These are phyloP conservation scores for Cepphus grylle DNA, from an alignment of 2,113 vertebrate species.

Conservation along the genomic window DNA sequence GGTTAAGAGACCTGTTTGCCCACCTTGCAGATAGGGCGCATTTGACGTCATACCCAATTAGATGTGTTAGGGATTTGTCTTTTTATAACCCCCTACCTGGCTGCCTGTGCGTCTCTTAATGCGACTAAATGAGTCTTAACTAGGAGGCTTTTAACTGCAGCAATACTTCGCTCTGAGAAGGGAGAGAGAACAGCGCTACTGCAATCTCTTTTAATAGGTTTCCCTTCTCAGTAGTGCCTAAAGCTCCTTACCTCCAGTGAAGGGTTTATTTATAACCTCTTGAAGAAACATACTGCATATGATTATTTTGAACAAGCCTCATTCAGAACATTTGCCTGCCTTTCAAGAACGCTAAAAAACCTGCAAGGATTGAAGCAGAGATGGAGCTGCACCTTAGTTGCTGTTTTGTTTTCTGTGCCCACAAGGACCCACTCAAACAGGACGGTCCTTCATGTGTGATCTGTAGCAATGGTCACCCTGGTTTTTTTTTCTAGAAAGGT, in stretches of 20 bases:
- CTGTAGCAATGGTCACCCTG: neutral
- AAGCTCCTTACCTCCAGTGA: slow-evolving; percentile 49
- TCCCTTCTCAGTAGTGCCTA: slow-evolving; percentile 15
- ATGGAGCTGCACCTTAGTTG: neutral
- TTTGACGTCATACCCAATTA: neutral
- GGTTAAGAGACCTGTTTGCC: neutral
- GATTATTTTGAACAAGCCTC: neutral
- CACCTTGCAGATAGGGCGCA: neutral
- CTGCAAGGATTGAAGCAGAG: neutral
- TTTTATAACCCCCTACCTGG: slow-evolving; percentile 20
- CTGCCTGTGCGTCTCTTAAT: slow-evolving; percentile 29
- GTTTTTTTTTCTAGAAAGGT: neutral
- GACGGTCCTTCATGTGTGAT: neutral
- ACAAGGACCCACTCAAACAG: neutral
- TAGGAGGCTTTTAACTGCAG: slow-evolving; percentile 26
- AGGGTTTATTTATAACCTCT: slow-evolving; percentile 52
- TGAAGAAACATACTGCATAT: neutral
- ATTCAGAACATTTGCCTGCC: neutral
- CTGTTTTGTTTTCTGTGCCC: neutral
- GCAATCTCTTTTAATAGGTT: slow-evolving; percentile 46
- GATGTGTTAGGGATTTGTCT: neutral
- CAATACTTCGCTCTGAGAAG: neutral
- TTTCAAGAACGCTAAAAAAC: neutral
- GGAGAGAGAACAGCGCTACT: neutral
- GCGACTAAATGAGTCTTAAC: slow-evolving; percentile 34